Evolutionary conservation across 2,797 vertebrate genomes (phyloP), one percentile per base, ranked within the genome.

Genomic region (Aplochiton taeniatus): DNA sequence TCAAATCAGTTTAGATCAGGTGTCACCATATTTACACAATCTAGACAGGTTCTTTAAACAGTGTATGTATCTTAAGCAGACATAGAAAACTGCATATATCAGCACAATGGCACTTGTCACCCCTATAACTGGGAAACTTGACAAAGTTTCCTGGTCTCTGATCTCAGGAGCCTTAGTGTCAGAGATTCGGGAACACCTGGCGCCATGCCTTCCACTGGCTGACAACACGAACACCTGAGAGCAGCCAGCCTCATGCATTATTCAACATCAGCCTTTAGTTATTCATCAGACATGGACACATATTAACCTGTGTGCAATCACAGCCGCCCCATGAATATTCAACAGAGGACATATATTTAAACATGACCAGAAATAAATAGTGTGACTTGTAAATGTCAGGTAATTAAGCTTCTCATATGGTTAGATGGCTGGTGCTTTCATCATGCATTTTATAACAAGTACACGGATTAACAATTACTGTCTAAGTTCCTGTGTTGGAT

Each of bases 271-370:
- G 50, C 12, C 70, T 76, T 81, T 63, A 78, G 80, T 87, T 81
- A 85, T 88, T 87, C 80, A 87, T 85, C 76, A 77, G 78, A 81
- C 81, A 71, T 77, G 81, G 79, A 81, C 69, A 49, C 55, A 61
- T 69, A 82, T 87, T 83, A 87, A 87, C 85, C 83, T 85, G 82
- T 82, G 75, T 68, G 63, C 75, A 82, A 82, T 75, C 83, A 80
- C 67, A 70, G 66, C 73, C 73, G 67, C 52, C 41, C 16, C 41
- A 83, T 90, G 85, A 88, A 86, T 88, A 89, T 88, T 86, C 84
- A 86, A 72, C 65, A 76, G 76, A 61, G 65, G 8, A 0, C 55
- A 44, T 60, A 68, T 54, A 62, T 77, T 83, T 77, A 63, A 86
- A 73, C 73, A 61, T 53, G 56, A 70, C 76, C 58, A 71, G 78